These are phyloP conservation scores for Indicator maculatus DNA, from an alignment of 2,113 vertebrate species.

Conservation along the genomic window DNA sequence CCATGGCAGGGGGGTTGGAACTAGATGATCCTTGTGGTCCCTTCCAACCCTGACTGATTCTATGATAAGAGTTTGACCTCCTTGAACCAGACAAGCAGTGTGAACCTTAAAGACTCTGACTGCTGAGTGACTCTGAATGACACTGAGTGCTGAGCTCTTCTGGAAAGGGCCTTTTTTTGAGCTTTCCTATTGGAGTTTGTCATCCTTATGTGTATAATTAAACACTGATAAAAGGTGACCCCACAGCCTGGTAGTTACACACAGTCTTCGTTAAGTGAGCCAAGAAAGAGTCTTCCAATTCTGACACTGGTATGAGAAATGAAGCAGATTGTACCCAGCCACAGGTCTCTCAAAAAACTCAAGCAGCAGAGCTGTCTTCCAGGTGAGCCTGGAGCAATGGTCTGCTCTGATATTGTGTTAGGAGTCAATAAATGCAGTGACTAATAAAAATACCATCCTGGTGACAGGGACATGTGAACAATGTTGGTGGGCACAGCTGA, in stretches of 20 bases:
- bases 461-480: not conserved
- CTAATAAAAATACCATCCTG: not conserved
- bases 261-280: not conserved
- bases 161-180: not conserved
- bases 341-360: not conserved
- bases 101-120: not conserved
- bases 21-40: too few species aligned
- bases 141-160: not conserved
- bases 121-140: too few species aligned
- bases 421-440: not conserved
- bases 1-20: too few species aligned
- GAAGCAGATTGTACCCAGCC: not conserved
- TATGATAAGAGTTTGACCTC: not conserved
- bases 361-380: not conserved
- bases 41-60: too few species aligned
- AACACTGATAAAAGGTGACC: not conserved
- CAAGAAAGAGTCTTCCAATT: not conserved
- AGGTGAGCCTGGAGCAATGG: not conserved
- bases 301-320: fast-evolving
- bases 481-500: not conserved
- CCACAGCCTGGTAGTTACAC: not conserved
- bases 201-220: not conserved
- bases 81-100: not conserved
- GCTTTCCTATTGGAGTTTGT: not conserved
- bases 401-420: not conserved